phyloP scores from a whole-genome alignment of 1,140 invertebrate genomes.

The Spodoptera litura region DNA sequence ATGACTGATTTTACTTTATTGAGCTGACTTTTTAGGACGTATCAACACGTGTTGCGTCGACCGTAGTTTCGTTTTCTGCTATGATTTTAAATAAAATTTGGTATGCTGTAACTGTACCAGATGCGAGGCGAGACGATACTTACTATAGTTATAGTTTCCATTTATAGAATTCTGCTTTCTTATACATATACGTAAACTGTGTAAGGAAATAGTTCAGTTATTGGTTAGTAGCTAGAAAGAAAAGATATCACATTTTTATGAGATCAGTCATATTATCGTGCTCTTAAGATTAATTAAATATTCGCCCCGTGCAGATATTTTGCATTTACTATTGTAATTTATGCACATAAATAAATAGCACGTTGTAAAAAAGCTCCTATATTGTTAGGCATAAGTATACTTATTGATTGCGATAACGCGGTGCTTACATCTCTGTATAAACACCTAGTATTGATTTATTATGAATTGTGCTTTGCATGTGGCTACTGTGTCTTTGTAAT shows the following conservation, averaged over 20 bases:
- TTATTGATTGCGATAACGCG: constrained; percentile 26
- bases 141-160: not conserved
- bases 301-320: not conserved
- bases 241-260: too few species aligned
- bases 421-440: constrained; percentile 23
- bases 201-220: too few species aligned
- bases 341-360: constrained; percentile 5
- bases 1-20: constrained; percentile 7
- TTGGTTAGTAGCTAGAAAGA: too few species aligned
- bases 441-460: constrained; percentile 36
- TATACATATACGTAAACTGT: not conserved
- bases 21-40: not conserved
- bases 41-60: constrained; percentile 22
- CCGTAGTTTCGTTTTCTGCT: constrained; percentile 26
- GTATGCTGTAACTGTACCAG: not conserved
- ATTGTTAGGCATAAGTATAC: constrained; percentile 21
- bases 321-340: not conserved
- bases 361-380: constrained; percentile 21
- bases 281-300: not conserved
- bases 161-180: not conserved
- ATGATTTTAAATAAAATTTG: constrained; percentile 29
- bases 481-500: constrained; percentile 26
- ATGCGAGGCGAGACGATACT: not conserved
- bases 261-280: not conserved
- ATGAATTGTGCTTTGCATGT: constrained; percentile 38